Percentiles rank a stretch among this genome's conserved stretches.
phyloP scores from a whole-genome alignment of 1,140 invertebrate genomes.

The Anastrepha obliqua region DNA sequence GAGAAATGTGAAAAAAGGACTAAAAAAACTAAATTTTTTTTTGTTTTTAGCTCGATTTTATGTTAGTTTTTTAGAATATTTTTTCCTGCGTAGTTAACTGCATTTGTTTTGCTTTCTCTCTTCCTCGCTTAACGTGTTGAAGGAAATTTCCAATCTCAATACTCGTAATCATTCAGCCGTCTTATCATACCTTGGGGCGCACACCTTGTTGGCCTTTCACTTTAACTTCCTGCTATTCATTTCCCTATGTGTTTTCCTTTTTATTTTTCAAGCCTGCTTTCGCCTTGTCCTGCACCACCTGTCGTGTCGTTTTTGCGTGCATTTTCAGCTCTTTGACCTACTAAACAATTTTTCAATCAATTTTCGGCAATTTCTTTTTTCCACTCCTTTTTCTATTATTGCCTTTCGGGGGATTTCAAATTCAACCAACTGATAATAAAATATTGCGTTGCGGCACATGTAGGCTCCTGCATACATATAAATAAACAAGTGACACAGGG shows the following conservation, averaged over 20 bases:
- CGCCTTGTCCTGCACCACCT: background rate
- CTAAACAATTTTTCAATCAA: constrained; percentile 40
- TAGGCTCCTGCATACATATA: background rate
- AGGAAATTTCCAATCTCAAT: background rate
- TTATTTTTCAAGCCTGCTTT: background rate
- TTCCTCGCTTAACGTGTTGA: background rate
- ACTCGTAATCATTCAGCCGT: background rate
- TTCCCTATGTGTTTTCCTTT: constrained; percentile 12
- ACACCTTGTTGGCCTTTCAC: background rate
- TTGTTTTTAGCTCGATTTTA: no score
- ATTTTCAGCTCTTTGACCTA: background rate
- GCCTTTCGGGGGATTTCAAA: background rate
- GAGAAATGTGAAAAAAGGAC: background rate
- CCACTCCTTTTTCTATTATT: constrained; percentile 7
- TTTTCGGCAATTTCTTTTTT: background rate
- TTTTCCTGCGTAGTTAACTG: background rate
- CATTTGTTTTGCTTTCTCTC: background rate
- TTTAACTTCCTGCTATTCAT: constrained; percentile 20
- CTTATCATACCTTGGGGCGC: constrained; percentile 6
- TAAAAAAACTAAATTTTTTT: background rate
- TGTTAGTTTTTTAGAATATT: no score
- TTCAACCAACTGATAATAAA: constrained; percentile 35
- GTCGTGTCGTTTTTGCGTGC: background rate
- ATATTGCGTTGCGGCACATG: background rate
- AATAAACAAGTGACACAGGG: background rate